phyloP scores from a whole-genome alignment of 2,888 invertebrate genomes.

The Hypselothyrea guttata region DNA sequence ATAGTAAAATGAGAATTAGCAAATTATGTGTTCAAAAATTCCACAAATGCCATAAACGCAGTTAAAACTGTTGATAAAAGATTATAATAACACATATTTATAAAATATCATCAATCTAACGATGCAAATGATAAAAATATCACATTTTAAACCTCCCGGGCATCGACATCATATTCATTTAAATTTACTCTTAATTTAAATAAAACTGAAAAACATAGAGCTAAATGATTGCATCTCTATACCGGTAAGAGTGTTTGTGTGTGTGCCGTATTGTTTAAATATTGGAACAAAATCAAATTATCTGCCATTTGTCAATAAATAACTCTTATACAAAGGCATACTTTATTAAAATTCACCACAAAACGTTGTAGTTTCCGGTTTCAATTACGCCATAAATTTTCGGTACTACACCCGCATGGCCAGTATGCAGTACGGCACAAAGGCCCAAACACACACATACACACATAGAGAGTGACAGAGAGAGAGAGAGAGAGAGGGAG shows the following conservation, averaged over 20 bases:
- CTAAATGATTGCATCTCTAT: not conserved
- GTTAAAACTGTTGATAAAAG: too few relatives aligned
- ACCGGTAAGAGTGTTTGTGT: conserved; percentile 17
- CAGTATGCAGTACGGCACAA: too few relatives aligned
- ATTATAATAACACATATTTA: too few relatives aligned
- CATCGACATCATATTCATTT: conserved; percentile 34
- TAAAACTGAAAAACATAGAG: conserved; percentile 17
- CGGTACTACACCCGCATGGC: conserved; percentile 49
- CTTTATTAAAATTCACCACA: conserved; percentile 77
- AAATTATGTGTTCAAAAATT: too few relatives aligned
- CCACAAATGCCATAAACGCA: too few relatives aligned
- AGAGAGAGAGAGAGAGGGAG: not conserved
- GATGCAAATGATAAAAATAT: too few relatives aligned
- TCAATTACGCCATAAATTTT: conserved; percentile 76
- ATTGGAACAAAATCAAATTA: conserved; percentile 74
- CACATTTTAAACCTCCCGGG: too few relatives aligned
- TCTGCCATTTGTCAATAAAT: conserved; percentile 75
- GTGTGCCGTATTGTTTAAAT: conserved; percentile 60
- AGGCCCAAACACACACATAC: conserved; percentile 18
- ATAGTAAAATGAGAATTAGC: too few relatives aligned
- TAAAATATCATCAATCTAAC: too few relatives aligned
- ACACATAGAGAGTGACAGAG: conserved; percentile 6
- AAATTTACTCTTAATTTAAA: conserved; percentile 17
- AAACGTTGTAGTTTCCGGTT: conserved; percentile 74
- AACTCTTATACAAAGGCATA: conserved; percentile 65